Percentiles rank a stretch among this genome's conserved stretches.
Evolutionary conservation across 2,113 vertebrate genomes (phyloP).

Genomic region (Gallinago undulata): DNA sequence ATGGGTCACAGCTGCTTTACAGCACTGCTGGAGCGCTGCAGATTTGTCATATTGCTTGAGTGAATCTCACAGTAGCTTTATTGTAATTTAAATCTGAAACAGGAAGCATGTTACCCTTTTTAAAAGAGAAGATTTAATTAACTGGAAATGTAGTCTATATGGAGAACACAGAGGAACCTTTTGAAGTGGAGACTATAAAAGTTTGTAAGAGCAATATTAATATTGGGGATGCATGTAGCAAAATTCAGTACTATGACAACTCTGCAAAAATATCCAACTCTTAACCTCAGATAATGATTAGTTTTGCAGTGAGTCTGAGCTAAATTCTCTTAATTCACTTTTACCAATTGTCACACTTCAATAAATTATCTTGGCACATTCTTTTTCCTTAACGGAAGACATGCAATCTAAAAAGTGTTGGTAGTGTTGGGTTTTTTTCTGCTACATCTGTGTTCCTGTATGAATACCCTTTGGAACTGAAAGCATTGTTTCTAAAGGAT

Average conservation of each 20-base stretch:
- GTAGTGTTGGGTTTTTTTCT: not conserved
- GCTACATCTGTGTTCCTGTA: not conserved
- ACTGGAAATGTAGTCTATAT: not conserved
- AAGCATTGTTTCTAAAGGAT: not conserved
- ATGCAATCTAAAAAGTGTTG: not conserved
- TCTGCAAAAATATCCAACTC: not conserved
- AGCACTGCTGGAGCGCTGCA: not conserved
- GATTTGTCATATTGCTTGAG: not conserved
- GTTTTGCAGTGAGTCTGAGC: not conserved
- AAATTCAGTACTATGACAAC: not conserved
- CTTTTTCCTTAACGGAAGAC: not conserved
- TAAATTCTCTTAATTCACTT: not conserved
- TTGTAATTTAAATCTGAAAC: not conserved
- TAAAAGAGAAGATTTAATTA: not conserved
- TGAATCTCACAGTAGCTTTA: not conserved
- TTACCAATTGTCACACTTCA: not conserved
- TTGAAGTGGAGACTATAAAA: not conserved
- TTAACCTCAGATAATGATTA: not conserved
- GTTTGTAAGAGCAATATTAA: not conserved
- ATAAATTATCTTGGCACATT: not conserved
- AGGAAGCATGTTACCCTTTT: not conserved
- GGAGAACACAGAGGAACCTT: not conserved
- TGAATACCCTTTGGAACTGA: not conserved
- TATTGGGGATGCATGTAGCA: not conserved
- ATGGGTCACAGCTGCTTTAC: not conserved